Percentiles rank a stretch among this genome's conserved stretches.
Conservation (phyloP, 2,888 invertebrate species). For the Hyposoter dolosus region DNA sequence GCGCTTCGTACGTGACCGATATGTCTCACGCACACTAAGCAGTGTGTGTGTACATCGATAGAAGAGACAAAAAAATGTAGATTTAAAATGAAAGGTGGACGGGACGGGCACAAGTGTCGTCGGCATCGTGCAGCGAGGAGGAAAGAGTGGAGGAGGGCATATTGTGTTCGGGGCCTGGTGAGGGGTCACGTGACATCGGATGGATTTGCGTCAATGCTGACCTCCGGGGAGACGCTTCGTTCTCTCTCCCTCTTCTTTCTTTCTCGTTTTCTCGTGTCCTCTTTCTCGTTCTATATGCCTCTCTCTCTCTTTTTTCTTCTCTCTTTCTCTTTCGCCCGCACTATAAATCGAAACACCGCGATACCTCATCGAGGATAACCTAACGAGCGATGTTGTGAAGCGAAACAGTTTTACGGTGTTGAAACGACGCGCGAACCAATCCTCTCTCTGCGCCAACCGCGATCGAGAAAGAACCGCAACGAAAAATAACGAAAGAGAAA, state of each 20-base stretch:
- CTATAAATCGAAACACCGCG: slow-evolving; percentile 19
- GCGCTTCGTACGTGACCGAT: slow-evolving; percentile 11
- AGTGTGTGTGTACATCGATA: background rate
- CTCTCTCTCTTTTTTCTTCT: slow-evolving; percentile 11
- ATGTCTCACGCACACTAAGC: slow-evolving; percentile 9
- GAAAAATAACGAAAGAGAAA: background rate
- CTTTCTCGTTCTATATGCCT: background rate
- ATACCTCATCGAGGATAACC: slow-evolving; percentile 13
- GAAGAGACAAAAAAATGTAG: slow-evolving; percentile 8
- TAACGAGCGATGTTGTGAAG: slow-evolving; percentile 28
- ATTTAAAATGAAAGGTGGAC: slow-evolving; percentile 65
- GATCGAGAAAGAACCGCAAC: background rate
- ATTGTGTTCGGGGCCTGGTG: slow-evolving; percentile 74
- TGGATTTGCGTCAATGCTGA: slow-evolving; percentile 91
- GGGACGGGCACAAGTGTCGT: slow-evolving; percentile 46
- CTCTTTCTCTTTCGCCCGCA: slow-evolving; percentile 16
- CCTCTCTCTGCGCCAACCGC: background rate
- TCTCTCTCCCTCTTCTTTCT: slow-evolving; percentile 34
- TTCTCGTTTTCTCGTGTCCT: slow-evolving; percentile 19
- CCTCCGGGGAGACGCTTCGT: slow-evolving; percentile 86
- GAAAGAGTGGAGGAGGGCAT: slow-evolving; percentile 62
- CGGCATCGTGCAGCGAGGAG: slow-evolving; percentile 50
- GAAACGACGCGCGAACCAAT: slow-evolving; percentile 13
- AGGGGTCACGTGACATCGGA: slow-evolving; percentile 87
- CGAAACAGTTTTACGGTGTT: slow-evolving; percentile 46